A percentile compares a stretch with the other conserved stretches of the same genome.
These are phyloP conservation scores for Seladonia tumulorum DNA, from an alignment of 2,888 invertebrate species.

Conservation along the genomic window DNA sequence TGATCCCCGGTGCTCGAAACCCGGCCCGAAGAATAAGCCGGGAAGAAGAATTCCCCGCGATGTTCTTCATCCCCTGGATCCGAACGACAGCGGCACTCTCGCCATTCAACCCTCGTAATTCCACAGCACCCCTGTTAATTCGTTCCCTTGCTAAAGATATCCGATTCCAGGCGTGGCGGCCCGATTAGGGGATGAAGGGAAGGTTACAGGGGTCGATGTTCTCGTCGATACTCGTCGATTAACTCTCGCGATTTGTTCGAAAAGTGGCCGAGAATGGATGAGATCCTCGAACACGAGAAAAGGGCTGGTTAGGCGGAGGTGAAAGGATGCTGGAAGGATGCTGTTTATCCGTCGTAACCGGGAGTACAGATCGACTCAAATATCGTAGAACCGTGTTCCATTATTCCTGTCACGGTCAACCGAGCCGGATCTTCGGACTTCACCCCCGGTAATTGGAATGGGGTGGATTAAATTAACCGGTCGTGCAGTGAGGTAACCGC, in stretches of 20 bases:
- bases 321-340: constrained; percentile 41
- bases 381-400: constrained; percentile 62
- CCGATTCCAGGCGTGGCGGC: neutral
- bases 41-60: neutral
- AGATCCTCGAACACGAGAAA: neutral
- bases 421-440: constrained; percentile 57
- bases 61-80: neutral
- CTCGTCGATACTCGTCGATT: constrained; percentile 55
- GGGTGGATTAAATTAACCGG: constrained; percentile 37
- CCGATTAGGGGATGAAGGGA: neutral
- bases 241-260: constrained; percentile 55
- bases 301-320: neutral
- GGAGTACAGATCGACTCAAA: constrained; percentile 69
- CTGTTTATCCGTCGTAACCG: constrained; percentile 70
- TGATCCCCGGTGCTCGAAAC: neutral
- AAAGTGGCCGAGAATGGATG: constrained; percentile 4
- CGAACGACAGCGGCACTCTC: neutral
- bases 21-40: neutral
- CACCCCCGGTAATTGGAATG: constrained; percentile 61
- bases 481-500: neutral
- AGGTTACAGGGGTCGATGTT: constrained; percentile 11
- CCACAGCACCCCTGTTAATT: constrained; percentile 28
- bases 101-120: constrained; percentile 5
- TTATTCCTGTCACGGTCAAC: constrained; percentile 75
- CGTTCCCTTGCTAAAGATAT: constrained; percentile 7